Conservation (phyloP, 1,140 invertebrate genomes). For the Drosophila subobscura region DNA sequence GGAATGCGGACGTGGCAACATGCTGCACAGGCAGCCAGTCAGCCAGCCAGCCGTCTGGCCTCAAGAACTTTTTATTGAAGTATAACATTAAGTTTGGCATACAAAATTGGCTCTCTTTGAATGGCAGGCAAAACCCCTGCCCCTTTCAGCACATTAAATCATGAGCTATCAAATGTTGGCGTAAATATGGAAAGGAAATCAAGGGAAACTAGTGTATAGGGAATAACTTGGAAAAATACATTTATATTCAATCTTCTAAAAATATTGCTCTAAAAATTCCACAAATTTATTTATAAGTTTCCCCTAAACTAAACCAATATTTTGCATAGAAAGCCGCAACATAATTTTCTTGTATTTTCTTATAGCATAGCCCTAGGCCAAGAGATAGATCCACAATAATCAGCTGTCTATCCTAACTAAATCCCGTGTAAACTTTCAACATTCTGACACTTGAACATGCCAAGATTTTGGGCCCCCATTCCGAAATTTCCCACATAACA, state of each 20-base stretch:
- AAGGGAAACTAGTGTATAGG: too few species aligned
- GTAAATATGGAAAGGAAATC: not conserved
- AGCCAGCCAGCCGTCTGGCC: slow-evolving; percentile 38
- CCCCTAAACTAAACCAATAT: too few species aligned
- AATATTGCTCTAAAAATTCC: too few species aligned
- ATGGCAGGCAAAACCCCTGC: not conserved
- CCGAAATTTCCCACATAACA: slow-evolving; percentile 69
- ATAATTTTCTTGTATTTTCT: not conserved
- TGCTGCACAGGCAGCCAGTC: slow-evolving; percentile 16
- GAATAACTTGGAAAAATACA: too few species aligned
- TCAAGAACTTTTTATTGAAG: slow-evolving; percentile 73
- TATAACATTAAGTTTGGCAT: slow-evolving; percentile 78
- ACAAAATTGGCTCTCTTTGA: slow-evolving; percentile 5
- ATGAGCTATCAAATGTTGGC: not conserved
- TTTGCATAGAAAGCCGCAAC: not conserved
- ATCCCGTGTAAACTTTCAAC: slow-evolving; percentile 59
- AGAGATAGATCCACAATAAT: slow-evolving; percentile 14
- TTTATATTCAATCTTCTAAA: too few species aligned
- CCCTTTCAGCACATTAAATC: slow-evolving; percentile 3
- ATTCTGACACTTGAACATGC: slow-evolving; percentile 68
- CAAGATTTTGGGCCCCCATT: slow-evolving; percentile 11
- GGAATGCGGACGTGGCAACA: slow-evolving; percentile 70
- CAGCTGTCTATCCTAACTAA: slow-evolving; percentile 52
- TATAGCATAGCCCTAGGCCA: not conserved
- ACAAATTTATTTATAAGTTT: too few species aligned